phyloP scores from a whole-genome alignment of 1,140 invertebrate species.

The Hormaphis cornu region DNA sequence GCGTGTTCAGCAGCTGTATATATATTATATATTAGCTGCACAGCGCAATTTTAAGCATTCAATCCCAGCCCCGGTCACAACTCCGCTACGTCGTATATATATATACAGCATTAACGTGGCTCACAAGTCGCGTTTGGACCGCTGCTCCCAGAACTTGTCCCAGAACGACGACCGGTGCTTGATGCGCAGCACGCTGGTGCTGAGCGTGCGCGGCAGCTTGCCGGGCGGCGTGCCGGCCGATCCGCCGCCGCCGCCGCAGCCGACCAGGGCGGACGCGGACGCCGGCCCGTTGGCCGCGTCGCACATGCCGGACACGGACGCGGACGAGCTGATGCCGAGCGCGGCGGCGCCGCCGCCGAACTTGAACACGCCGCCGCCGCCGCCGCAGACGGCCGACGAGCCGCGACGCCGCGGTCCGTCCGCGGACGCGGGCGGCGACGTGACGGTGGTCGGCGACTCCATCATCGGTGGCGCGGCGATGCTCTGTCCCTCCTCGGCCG shows the following conservation, averaged over 20 bases:
- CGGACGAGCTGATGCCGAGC: conserved; percentile 36
- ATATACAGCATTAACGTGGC: too few species aligned
- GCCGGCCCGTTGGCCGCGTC: conserved; percentile 41
- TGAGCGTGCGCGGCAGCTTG: conserved; percentile 61
- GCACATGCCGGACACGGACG: conserved; percentile 38
- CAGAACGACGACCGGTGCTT: conserved; percentile 64
- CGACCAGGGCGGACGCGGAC: conserved; percentile 37
- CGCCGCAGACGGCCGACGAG: conserved; percentile 44
- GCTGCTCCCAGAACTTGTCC: conserved; percentile 69
- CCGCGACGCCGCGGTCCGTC: conserved; percentile 5
- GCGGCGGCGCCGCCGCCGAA: too few species aligned
- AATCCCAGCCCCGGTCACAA: too few species aligned
- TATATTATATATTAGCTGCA: too few species aligned
- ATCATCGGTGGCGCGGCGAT: conserved; percentile 41
- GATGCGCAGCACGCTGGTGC: conserved; percentile 65
- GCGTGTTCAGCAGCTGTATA: too few species aligned
- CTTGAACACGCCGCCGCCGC: conserved; percentile 38
- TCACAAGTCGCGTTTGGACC: conserved; percentile 57
- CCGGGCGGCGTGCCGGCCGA: conserved; percentile 40
- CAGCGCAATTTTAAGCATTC: too few species aligned
- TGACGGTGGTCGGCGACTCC: conserved; percentile 41
- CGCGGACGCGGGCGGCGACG: conserved; percentile 41
- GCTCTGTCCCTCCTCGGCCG: not conserved
- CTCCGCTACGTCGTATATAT: not conserved
- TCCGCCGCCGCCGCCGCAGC: not conserved